Base-by-base conservation (phyloP, 2,888 invertebrate species). In the Melitaea athalia region DNA sequence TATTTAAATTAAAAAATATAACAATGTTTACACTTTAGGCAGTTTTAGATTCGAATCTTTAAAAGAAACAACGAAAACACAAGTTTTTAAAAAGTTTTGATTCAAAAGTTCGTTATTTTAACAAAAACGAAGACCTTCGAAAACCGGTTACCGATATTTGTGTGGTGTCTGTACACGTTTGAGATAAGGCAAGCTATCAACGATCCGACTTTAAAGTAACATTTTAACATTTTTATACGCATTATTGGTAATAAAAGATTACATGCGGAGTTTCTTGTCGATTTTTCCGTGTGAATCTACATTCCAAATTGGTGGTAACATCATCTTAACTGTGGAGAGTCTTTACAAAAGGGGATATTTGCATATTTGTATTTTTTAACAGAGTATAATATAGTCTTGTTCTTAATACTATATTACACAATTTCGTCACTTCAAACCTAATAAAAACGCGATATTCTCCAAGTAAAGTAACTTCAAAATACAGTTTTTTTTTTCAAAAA, bases 101-200 rank as follows among this genome's bases (percentile, higher is more conserved):
- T 68, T 64, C 47, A 57, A 73, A 75, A 76, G 71, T 74, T 81
- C 81, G 79, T 81, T 81, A 80, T 76, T 79, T 75, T 74, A 63
- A 75, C 72, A 81, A 80, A 79, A 78, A 76, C 67, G 76, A 75
- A 76, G 80, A 80, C 74, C 76, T 65, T 66, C 61, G 53, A 59
- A 63, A 74, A 74, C 75, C 73, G 66, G 76, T 75, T 62, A 14
- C 42, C 12, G 60, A 38, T 57, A 69, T 69, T 55, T 31, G 43
- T 60, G 60, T 60, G 52, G 50, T 63, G 31, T 59, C 14, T 52
- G 49, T 49, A 38, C 49, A 11, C 42, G 67, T 38, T 31, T 64
- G 49, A 52, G 24, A 43, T 64, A 59, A 64, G 50, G 64, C 24
- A n/a, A 43, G 49, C 64, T 59, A 50, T 59, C 5, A 42, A 50